Evolutionary conservation across 2,888 invertebrate genomes (phyloP).

Genomic region (Theretra japonica): DNA sequence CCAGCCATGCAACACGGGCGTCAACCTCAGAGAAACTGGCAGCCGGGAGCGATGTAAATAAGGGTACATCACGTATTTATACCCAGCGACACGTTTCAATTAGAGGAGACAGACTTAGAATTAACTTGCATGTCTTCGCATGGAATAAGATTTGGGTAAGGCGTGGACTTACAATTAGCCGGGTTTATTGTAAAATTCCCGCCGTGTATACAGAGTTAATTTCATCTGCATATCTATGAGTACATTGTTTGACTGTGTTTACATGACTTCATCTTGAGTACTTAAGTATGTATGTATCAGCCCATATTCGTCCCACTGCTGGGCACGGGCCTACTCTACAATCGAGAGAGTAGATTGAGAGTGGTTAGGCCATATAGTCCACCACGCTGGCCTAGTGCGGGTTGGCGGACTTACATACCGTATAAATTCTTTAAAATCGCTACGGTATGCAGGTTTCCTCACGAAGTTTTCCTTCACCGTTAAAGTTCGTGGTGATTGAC

Average conservation of each 20-base stretch:
- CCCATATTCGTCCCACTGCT: no score
- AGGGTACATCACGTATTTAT: constrained; percentile 45
- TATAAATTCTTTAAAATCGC: no score
- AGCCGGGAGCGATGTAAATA: constrained; percentile 38
- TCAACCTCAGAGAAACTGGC: constrained; percentile 7
- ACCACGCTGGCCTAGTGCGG: no score
- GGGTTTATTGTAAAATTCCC: constrained; percentile 16
- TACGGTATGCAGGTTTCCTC: no score
- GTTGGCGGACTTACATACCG: no score
- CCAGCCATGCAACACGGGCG: background rate
- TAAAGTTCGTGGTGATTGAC: no score
- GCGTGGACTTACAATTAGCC: constrained; percentile 15
- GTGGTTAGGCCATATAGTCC: no score
- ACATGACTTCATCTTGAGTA: no score
- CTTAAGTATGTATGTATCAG: no score
- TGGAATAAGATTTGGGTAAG: constrained; percentile 37
- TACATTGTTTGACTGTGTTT: background rate
- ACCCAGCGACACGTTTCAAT: constrained; percentile 54
- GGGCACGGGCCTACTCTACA: no score
- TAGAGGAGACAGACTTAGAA: constrained; percentile 44
- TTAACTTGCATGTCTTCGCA: constrained; percentile 41
- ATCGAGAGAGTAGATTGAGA: no score
- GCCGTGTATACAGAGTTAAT: constrained; percentile 10
- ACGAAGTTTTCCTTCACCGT: no score
- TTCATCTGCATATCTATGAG: constrained; percentile 3